These are phyloP conservation scores for Myripristis murdjan DNA, from an alignment of 2,797 vertebrate species.

Conservation along the genomic window DNA sequence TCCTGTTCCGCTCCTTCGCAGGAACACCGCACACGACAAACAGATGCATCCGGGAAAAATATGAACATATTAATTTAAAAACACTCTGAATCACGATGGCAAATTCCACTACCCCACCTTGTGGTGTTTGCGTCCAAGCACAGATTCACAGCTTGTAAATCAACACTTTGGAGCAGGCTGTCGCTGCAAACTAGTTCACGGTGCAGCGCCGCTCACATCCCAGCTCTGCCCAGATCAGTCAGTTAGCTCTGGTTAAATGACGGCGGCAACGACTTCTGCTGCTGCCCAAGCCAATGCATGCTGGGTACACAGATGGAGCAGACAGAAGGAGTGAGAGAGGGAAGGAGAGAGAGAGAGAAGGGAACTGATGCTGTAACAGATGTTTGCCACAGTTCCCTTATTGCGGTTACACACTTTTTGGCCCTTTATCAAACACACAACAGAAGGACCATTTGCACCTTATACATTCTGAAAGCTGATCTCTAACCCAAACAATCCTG, in stretches of 20 bases:
- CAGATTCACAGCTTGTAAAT: constrained; percentile 75
- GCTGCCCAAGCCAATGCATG: constrained; percentile 74
- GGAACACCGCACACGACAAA: constrained; percentile 39
- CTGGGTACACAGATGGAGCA: constrained; percentile 84
- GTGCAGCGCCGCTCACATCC: constrained; percentile 59
- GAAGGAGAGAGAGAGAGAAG: constrained; percentile 42
- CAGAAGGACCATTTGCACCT: constrained; percentile 65
- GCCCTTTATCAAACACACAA: constrained; percentile 72
- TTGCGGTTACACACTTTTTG: constrained; percentile 72
- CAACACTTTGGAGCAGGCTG: constrained; percentile 69
- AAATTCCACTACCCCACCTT: constrained; percentile 82
- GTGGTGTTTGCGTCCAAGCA: constrained; percentile 78
- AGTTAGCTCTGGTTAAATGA: constrained; percentile 78
- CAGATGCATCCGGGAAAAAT: constrained; percentile 43
- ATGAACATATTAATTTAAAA: constrained; percentile 48
- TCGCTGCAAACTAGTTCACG: constrained; percentile 66
- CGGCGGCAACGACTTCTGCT: constrained; percentile 64
- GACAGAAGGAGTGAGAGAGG: constrained; percentile 78
- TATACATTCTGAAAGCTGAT: constrained; percentile 58
- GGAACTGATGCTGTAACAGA: constrained; percentile 80
- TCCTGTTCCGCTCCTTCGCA: background rate
- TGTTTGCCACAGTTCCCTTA: constrained; percentile 82
- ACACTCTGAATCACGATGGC: constrained; percentile 60
- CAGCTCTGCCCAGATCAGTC: constrained; percentile 74
- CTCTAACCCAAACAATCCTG: constrained; percentile 58